Percentiles rank a stretch among this genome's conserved stretches.
These are phyloP conservation scores for Antechinus flavipes DNA, from an alignment of 2,113 vertebrate genomes.

Conservation along the genomic window DNA sequence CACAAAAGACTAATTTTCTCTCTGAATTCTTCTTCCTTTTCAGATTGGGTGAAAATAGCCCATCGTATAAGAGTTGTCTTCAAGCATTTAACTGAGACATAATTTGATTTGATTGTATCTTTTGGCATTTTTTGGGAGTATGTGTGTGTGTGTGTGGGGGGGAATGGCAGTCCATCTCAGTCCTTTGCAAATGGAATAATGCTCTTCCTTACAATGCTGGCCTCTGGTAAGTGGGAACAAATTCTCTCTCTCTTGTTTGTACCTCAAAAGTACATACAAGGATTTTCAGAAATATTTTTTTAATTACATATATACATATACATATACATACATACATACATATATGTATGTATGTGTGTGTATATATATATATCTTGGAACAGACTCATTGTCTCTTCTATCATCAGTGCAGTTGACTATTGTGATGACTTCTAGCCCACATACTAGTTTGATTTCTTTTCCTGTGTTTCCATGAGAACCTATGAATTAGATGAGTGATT, in stretches of 20 bases:
- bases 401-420: background rate
- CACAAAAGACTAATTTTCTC: background rate
- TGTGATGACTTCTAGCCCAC: background rate
- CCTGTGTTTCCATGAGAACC: background rate
- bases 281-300: background rate
- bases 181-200: constrained; percentile 28
- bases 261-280: background rate
- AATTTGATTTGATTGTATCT: background rate
- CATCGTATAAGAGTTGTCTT: constrained; percentile 2
- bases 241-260: background rate
- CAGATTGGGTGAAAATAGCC: rapidly evolving
- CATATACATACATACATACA: too few species aligned
- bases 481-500: background rate
- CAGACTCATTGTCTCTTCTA: background rate
- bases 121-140: background rate
- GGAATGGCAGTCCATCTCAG: constrained; percentile 17
- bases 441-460: background rate
- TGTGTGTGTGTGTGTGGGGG: too few species aligned
- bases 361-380: background rate
- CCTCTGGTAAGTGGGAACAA: background rate
- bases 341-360: too few species aligned
- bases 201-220: background rate
- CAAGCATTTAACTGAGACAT: constrained; percentile 34
- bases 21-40: constrained; percentile 47
- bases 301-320: background rate